phyloP scores from a whole-genome alignment of 2,888 invertebrate genomes.

The Microplitis manilae region DNA sequence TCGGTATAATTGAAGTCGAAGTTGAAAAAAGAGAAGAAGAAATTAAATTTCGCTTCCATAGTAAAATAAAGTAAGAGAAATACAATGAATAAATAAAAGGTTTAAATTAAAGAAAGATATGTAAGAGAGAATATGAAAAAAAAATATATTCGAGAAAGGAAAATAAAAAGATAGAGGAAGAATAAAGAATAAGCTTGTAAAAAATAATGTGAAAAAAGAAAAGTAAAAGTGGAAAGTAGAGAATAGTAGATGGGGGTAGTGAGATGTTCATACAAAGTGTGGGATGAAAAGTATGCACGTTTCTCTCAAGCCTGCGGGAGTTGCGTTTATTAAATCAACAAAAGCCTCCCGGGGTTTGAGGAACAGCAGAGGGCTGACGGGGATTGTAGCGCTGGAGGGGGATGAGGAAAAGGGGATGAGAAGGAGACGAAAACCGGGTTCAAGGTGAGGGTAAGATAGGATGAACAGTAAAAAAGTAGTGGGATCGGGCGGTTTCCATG shows the following conservation, averaged over 20 bases:
- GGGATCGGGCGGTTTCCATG: neutral
- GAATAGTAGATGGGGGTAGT: neutral
- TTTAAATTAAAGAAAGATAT: slow-evolving; percentile 36
- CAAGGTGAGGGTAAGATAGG: slow-evolving; percentile 34
- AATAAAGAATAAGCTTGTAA: slow-evolving; percentile 20
- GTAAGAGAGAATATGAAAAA: slow-evolving; percentile 27
- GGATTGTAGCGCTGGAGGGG: slow-evolving; percentile 14
- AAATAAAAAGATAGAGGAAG: slow-evolving; percentile 16
- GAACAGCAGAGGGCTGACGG: slow-evolving; percentile 28
- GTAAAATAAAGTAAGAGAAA: slow-evolving; percentile 6
- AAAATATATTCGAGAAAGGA: neutral
- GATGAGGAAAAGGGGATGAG: neutral
- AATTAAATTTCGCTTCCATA: too few species aligned
- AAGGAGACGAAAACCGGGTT: slow-evolving; percentile 36
- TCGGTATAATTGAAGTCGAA: too few species aligned
- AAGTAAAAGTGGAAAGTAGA: slow-evolving; percentile 27
- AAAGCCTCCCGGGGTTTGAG: slow-evolving; percentile 51
- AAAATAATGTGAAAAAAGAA: neutral
- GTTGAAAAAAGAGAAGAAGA: too few species aligned
- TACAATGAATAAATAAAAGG: slow-evolving; percentile 4
- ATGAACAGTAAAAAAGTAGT: slow-evolving; percentile 3
- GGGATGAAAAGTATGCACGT: slow-evolving; percentile 22
- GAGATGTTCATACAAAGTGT: slow-evolving; percentile 23
- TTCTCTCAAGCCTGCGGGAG: slow-evolving; percentile 44
- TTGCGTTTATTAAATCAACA: slow-evolving; percentile 65